Percentiles rank a stretch among this genome's conserved stretches.
Conservation (phyloP, 1,140 invertebrate genomes). For the Aleiodes sp. region DNA sequence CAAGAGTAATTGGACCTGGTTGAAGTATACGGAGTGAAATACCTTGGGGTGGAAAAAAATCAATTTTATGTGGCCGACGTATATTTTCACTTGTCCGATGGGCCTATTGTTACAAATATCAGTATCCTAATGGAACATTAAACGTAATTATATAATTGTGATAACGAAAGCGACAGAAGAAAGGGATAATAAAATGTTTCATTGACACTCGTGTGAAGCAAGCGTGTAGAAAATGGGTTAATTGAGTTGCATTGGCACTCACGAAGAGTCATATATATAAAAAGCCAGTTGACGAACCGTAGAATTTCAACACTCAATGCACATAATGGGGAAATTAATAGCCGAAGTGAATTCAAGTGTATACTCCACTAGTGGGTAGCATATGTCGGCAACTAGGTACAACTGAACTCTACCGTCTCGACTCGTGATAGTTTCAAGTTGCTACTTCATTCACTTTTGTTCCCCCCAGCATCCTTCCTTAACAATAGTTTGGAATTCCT, state of each 20-base stretch:
- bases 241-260: too few species aligned
- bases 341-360: slow-evolving; percentile 10
- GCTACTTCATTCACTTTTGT: not conserved
- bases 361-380: not conserved
- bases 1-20: slow-evolving; percentile 29
- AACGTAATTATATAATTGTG: not conserved
- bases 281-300: slow-evolving; percentile 2
- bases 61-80: too few species aligned
- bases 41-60: slow-evolving; percentile 4
- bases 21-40: slow-evolving; percentile 23
- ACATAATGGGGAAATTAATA: slow-evolving; percentile 19
- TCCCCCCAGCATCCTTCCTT: not conserved
- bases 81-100: too few species aligned
- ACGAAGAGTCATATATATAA: not conserved
- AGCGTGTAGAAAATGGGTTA: too few species aligned
- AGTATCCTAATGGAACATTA: too few species aligned
- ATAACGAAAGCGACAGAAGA: not conserved
- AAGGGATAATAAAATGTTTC: too few species aligned
- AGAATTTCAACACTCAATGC: not conserved
- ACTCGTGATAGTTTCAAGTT: slow-evolving; percentile 1
- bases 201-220: too few species aligned
- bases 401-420: slow-evolving; percentile 13
- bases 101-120: too few species aligned
- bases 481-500: not conserved
- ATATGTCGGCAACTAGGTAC: slow-evolving; percentile 15